Conservation (phyloP, 2,888 invertebrate genomes). For the Exephanes ischioxanthus region DNA sequence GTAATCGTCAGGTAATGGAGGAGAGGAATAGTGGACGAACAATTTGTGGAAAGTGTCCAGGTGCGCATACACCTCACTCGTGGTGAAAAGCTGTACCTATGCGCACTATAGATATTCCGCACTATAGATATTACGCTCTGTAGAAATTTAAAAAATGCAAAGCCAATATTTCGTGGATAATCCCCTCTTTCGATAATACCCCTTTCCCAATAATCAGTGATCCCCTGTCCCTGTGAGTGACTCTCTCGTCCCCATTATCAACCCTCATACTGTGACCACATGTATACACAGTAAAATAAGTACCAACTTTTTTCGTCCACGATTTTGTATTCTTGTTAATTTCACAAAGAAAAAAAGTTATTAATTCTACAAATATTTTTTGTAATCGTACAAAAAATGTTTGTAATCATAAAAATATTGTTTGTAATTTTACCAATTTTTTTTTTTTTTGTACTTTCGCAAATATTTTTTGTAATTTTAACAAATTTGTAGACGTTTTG, state of each 20-base stretch:
- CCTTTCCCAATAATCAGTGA: neutral
- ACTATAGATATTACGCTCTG: neutral
- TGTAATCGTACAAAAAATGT: too few relatives aligned
- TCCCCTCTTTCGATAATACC: neutral
- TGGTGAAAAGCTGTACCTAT: neutral
- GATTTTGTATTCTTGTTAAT: neutral
- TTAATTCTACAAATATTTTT: too few relatives aligned
- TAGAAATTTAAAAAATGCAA: neutral
- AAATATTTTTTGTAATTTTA: neutral
- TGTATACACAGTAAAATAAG: neutral
- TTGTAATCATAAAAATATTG: too few relatives aligned
- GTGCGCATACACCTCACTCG: constrained; percentile 6
- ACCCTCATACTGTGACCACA: neutral
- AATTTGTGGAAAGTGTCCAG: constrained; percentile 29
- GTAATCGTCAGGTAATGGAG: constrained; percentile 30
- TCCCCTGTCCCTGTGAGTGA: neutral
- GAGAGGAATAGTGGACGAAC: constrained; percentile 27
- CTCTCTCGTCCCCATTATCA: neutral
- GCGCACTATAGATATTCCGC: neutral
- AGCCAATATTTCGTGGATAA: too few relatives aligned
- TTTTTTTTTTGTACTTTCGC: too few relatives aligned
- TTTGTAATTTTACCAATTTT: too few relatives aligned
- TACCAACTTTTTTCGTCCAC: neutral
- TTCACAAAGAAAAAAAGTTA: neutral
- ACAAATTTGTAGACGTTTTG: neutral